Evolutionary conservation across 2,888 invertebrate species (phyloP).

Genomic region (Palloptera scutellata): DNA sequence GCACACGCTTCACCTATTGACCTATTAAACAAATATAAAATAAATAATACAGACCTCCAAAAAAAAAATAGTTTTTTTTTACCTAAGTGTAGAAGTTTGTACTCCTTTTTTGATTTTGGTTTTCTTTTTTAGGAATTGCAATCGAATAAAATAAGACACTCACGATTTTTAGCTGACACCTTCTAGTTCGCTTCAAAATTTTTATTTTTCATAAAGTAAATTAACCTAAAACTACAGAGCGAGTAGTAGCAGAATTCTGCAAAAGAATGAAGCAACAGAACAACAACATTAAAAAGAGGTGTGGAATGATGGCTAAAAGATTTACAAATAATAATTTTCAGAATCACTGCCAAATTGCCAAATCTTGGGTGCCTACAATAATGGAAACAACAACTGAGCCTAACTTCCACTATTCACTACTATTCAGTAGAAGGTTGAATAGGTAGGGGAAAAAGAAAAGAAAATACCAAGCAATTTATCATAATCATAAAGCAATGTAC

Average conservation of each 20-base stretch:
- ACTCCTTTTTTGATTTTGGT: too few species aligned
- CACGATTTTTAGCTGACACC: slow-evolving; percentile 46
- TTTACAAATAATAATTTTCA: neutral
- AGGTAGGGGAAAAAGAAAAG: too few species aligned
- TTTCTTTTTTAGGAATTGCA: slow-evolving; percentile 1
- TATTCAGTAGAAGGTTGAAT: too few species aligned
- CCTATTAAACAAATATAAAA: slow-evolving; percentile 28
- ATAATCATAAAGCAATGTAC: slow-evolving; percentile 39
- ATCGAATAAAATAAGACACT: slow-evolving; percentile 19
- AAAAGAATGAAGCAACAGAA: neutral
- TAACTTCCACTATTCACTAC: neutral
- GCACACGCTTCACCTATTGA: slow-evolving; percentile 36
- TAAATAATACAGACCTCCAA: neutral
- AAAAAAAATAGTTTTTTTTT: neutral
- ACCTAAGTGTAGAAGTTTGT: neutral
- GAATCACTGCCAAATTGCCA: neutral
- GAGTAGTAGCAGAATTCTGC: slow-evolving; percentile 9
- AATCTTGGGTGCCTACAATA: too few species aligned
- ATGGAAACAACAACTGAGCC: slow-evolving; percentile 9
- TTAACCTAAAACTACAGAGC: slow-evolving; percentile 5
- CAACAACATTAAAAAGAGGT: neutral
- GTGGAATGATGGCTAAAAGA: neutral
- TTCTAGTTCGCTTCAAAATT: slow-evolving; percentile 9
- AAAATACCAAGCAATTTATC: slow-evolving; percentile 39
- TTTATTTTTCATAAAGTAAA: slow-evolving; percentile 12